Evolutionary conservation across 2,113 vertebrate genomes (phyloP).

Genomic region (Ophthalmolycus amberensis): DNA sequence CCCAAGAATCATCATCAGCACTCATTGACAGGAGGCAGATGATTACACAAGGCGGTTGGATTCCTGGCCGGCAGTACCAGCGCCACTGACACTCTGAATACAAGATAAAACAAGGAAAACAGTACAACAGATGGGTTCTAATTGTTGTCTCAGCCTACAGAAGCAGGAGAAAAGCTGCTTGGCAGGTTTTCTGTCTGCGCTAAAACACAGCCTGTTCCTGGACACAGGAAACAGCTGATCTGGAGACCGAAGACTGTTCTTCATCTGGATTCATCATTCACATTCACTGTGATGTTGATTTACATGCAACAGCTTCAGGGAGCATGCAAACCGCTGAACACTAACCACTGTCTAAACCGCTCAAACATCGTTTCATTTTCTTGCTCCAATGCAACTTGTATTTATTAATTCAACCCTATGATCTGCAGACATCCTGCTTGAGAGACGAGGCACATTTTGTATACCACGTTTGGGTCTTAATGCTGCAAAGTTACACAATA

Average conservation of each 20-base stretch:
- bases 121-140: constrained; percentile 57
- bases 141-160: constrained; percentile 48
- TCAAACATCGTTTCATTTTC: background rate
- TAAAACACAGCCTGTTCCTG: constrained; percentile 67
- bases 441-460: background rate
- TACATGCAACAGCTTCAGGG: constrained; percentile 39
- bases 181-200: constrained; percentile 63
- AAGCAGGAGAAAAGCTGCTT: constrained; percentile 51
- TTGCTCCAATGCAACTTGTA: background rate
- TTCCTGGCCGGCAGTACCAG: background rate
- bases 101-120: constrained; percentile 26
- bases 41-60: background rate
- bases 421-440: constrained; percentile 4
- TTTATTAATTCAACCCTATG: background rate
- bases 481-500: constrained; percentile 12
- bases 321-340: constrained; percentile 11
- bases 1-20: background rate
- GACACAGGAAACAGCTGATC: constrained; percentile 60
- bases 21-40: background rate
- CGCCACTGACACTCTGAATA: background rate
- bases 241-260: constrained; percentile 38
- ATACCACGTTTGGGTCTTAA: background rate
- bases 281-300: constrained; percentile 60
- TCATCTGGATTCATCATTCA: constrained; percentile 51
- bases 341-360: background rate